Base-by-base conservation (phyloP, 2,113 vertebrate genomes). In the Puffinus mauretanicus region DNA sequence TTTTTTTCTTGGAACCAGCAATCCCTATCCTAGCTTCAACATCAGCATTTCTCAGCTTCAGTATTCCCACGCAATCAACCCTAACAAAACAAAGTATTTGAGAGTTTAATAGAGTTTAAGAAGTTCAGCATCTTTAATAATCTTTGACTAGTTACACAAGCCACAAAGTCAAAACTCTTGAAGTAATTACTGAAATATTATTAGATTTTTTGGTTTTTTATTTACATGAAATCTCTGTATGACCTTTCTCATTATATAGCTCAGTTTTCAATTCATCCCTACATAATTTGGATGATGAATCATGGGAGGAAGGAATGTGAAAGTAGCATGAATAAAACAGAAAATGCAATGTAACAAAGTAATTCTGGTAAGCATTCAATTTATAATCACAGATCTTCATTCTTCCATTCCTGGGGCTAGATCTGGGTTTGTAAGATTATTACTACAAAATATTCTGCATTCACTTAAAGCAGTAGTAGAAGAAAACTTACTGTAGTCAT, bases 11-110 rank as follows among this genome's bases (percentile, higher is more conserved):
- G 49, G 99, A 99, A 47, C 99, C 99, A 4, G 99, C 99, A 83
- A 99, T 98, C 42, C 99, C 99, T 77, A 99, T 99, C 93, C 99
- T 98, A 94, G 99, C 99, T 97, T 99, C 99, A 18, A 99, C 99
- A 52, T 99, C 99, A 38, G 99, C 99, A 54, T 99, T 99, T 83
- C 99, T 98, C 69, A 99, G 98, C 97, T 99, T 99, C 95, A 99
- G 93, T 90, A 99, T 99, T 82, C 99, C 99, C 91, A 99, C 99
- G 10, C 99, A 99, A 95, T 99, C 99, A 91, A 99, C 99, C 87
- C 99, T 99, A 97, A 61, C 16, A 76, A 76, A 77, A 97, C 16
- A 96, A 62, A 86, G 70, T 1, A 62, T 7, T 9, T 19, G 14
- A 54, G 9, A 62, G 26, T 47, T 86, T 27, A 80, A 26, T 0